These are phyloP conservation scores for Lynx canadensis DNA, from an alignment of 2,113 vertebrate species.

Conservation along the genomic window DNA sequence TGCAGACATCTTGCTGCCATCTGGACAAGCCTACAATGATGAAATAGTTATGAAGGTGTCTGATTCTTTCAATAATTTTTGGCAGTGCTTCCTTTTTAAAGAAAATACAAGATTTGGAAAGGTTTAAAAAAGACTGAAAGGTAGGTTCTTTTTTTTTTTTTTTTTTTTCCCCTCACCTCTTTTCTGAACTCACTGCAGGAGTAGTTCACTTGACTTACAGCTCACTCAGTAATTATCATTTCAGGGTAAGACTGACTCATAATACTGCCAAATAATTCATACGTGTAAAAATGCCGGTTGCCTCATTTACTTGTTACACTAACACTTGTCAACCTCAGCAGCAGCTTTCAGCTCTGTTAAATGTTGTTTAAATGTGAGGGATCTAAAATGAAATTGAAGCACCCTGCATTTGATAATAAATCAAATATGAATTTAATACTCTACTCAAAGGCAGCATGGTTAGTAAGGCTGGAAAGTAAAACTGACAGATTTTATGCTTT, in stretches of 20 bases:
- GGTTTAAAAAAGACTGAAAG: slow-evolving; percentile 45
- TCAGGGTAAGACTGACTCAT: slow-evolving; percentile 27
- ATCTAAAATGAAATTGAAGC: slow-evolving; percentile 40
- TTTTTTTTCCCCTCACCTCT: not conserved
- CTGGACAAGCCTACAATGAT: not conserved
- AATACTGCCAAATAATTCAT: slow-evolving; percentile 45
- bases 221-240: slow-evolving; percentile 68
- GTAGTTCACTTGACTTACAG: slow-evolving; percentile 50
- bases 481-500: slow-evolving; percentile 59
- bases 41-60: slow-evolving; percentile 38
- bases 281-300: slow-evolving; percentile 19
- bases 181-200: not conserved
- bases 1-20: not conserved
- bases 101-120: slow-evolving; percentile 66
- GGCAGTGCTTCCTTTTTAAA: slow-evolving; percentile 28
- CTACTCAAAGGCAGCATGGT: not conserved
- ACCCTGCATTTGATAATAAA: slow-evolving; percentile 57
- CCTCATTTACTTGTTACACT: not conserved
- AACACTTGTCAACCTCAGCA: slow-evolving; percentile 61
- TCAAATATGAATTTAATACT: slow-evolving; percentile 63
- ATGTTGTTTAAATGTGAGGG: slow-evolving; percentile 67
- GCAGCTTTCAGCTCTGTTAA: slow-evolving; percentile 60
- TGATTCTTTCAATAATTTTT: slow-evolving; percentile 45
- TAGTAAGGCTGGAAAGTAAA: slow-evolving; percentile 54
- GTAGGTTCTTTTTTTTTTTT: not conserved